A percentile compares a stretch with the other conserved stretches of the same genome.
These are phyloP conservation scores for Volucella bombylans DNA, from an alignment of 2,888 invertebrate genomes.

Conservation along the genomic window DNA sequence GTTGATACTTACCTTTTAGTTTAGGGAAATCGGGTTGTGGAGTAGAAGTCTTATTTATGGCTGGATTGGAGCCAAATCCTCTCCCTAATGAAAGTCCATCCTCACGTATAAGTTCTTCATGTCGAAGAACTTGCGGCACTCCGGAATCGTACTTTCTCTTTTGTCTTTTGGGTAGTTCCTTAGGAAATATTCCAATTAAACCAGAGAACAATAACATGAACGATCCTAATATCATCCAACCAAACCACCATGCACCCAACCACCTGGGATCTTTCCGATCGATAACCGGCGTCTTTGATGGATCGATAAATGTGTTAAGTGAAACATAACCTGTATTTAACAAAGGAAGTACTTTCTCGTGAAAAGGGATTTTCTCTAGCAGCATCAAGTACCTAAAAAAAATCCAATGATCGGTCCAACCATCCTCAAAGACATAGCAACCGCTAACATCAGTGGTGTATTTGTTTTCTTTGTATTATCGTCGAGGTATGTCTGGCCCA, in stretches of 20 bases:
- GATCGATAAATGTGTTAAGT: constrained; percentile 85
- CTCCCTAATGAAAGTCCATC: constrained; percentile 78
- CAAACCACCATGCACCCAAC: constrained; percentile 91
- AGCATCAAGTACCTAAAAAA: constrained; percentile 81
- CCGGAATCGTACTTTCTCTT: constrained; percentile 77
- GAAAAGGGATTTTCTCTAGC: background rate
- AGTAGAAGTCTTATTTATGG: constrained; percentile 76
- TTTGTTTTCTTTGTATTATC: constrained; percentile 87
- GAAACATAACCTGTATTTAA: constrained; percentile 79
- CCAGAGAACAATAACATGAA: constrained; percentile 85
- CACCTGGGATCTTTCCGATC: constrained; percentile 86
- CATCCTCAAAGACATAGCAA: constrained; percentile 81
- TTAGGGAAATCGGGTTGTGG: constrained; percentile 79
- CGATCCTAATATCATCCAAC: constrained; percentile 84
- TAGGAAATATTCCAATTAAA: constrained; percentile 87
- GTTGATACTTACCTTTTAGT: constrained; percentile 78
- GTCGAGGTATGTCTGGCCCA: constrained; percentile 87
- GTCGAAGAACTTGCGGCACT: constrained; percentile 78
- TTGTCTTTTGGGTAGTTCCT: constrained; percentile 79
- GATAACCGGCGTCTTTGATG: constrained; percentile 85
- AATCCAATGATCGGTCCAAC: constrained; percentile 85
- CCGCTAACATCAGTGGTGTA: constrained; percentile 85
- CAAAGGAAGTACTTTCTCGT: background rate
- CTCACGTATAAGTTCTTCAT: constrained; percentile 77
- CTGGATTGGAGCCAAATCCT: constrained; percentile 77